These are phyloP conservation scores for Dasyprocta punctata DNA, from an alignment of 2,113 vertebrate species.

Conservation along the genomic window DNA sequence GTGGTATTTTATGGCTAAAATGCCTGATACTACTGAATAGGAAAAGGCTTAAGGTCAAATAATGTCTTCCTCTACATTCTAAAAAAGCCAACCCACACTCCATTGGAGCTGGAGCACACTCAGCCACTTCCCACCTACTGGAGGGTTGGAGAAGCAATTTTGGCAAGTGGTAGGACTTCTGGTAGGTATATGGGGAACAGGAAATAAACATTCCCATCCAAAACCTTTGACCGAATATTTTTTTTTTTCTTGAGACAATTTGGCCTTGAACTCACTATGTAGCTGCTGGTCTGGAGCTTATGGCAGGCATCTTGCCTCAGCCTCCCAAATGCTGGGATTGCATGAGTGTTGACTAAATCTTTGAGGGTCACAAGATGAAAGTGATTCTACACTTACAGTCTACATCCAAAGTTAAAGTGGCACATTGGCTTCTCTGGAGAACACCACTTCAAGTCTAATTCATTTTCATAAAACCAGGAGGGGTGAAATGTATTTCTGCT, in stretches of 20 bases:
- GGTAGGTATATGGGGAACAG: background rate
- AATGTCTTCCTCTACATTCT: background rate
- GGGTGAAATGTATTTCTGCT: background rate
- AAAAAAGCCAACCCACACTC: background rate
- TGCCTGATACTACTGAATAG: background rate
- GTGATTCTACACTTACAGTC: background rate
- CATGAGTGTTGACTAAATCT: background rate
- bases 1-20: background rate
- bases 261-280: background rate
- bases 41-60: background rate
- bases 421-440: background rate
- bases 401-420: background rate
- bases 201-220: background rate
- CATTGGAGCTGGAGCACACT: background rate
- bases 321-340: background rate
- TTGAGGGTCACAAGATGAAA: background rate
- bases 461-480: background rate
- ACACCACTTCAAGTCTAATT: background rate
- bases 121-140: background rate
- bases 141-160: background rate
- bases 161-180: background rate
- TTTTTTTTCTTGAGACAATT: background rate
- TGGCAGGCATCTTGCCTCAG: background rate
- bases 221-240: background rate
- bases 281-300: background rate